These are phyloP conservation scores for Drosophila dunni DNA, from an alignment of 1,140 invertebrate genomes.

Conservation along the genomic window DNA sequence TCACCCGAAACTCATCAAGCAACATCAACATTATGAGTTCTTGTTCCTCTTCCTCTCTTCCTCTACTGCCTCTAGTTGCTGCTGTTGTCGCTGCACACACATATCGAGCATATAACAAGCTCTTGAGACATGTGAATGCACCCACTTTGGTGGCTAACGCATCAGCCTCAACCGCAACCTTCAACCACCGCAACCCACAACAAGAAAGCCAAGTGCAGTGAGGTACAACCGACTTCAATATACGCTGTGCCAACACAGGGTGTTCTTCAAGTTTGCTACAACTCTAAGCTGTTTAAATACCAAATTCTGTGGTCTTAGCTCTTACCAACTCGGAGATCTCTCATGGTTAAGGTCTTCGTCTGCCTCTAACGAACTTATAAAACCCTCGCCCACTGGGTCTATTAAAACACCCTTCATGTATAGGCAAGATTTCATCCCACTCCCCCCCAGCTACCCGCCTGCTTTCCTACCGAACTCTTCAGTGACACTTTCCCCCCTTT, in stretches of 20 bases:
- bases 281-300: too few relatives aligned
- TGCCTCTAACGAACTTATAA: too few relatives aligned
- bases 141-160: constrained; percentile 80
- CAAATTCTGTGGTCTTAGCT: too few relatives aligned
- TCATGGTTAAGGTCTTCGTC: too few relatives aligned
- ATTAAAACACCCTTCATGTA: constrained; percentile 57
- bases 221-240: too few relatives aligned
- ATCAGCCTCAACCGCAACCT: constrained; percentile 40
- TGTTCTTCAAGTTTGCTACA: too few relatives aligned
- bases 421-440: constrained; percentile 18
- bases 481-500: not conserved
- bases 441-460: not conserved
- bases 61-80: constrained; percentile 20
- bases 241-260: too few relatives aligned
- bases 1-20: constrained; percentile 73
- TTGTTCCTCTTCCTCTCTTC: constrained; percentile 9
- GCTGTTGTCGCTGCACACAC: constrained; percentile 42
- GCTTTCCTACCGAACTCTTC: not conserved
- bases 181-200: constrained; percentile 40
- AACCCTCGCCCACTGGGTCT: too few relatives aligned
- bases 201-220: too few relatives aligned
- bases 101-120: constrained; percentile 85
- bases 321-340: too few relatives aligned
- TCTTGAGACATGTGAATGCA: constrained; percentile 85
- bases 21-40: constrained; percentile 62